Conservation (phyloP, 2,888 invertebrate species). For the Tenthredo notha region DNA sequence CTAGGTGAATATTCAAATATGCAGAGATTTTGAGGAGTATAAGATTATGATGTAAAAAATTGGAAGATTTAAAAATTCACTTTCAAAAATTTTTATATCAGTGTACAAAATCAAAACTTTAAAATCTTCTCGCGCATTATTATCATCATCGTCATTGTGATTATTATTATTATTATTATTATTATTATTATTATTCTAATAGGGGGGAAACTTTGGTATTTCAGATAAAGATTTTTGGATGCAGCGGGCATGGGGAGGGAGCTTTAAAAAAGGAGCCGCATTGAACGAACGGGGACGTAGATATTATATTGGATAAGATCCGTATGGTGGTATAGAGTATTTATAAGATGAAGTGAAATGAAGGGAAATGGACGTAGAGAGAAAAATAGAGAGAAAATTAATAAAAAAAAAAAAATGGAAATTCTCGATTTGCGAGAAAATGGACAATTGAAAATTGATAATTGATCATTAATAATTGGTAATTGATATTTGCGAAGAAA, state of each 20-base stretch:
- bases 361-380: too few species aligned
- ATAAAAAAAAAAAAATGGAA: too few species aligned
- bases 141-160: not conserved
- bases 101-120: too few species aligned
- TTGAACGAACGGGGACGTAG: conserved; percentile 53
- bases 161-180: not conserved
- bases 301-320: not conserved
- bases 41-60: too few species aligned
- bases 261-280: conserved; percentile 63
- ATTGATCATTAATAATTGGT: not conserved
- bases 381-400: too few species aligned
- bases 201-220: conserved; percentile 53
- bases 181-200: not conserved
- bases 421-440: not conserved
- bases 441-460: not conserved
- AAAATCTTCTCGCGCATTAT: not conserved
- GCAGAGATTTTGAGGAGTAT: not conserved
- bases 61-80: too few species aligned
- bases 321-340: not conserved
- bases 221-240: conserved; percentile 72
- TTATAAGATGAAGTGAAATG: conserved; percentile 29
- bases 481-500: not conserved
- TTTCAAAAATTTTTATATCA: too few species aligned
- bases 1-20: conserved; percentile 68
- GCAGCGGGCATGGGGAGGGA: conserved; percentile 65